These are phyloP conservation scores for Hiodon alosoides DNA, from an alignment of 2,113 vertebrate genomes.

Conservation along the genomic window DNA sequence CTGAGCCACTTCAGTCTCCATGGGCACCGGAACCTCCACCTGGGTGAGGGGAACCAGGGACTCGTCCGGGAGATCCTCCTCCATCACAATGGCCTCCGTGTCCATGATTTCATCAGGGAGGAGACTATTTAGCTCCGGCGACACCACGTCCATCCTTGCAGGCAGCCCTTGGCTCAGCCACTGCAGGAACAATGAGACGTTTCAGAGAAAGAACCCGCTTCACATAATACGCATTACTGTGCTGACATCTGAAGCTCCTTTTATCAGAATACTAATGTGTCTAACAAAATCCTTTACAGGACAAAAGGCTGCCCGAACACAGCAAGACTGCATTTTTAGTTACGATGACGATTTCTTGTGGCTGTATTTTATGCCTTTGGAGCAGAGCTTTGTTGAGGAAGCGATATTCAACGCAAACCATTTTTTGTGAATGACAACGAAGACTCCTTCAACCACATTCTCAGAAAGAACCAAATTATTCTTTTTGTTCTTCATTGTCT, in stretches of 20 bases:
- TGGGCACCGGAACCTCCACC: conserved; percentile 50
- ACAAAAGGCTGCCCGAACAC: too few species aligned
- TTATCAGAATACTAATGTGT: too few species aligned
- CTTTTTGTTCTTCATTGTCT: too few species aligned
- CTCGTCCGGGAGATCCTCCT: conserved; percentile 80
- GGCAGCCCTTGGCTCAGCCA: conserved; percentile 44
- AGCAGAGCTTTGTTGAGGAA: too few species aligned
- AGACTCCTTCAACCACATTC: too few species aligned
- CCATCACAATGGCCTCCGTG: conserved; percentile 75
- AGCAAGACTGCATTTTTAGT: too few species aligned
- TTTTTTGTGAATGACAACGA: too few species aligned
- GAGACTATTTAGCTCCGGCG: conserved; percentile 92
- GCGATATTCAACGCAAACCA: too few species aligned
- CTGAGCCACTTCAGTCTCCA: conserved; percentile 77
- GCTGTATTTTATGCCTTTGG: too few species aligned
- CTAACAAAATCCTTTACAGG: too few species aligned
- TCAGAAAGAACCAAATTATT: too few species aligned
- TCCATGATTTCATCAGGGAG: conserved; percentile 99
- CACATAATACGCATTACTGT: background rate
- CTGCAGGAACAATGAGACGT: conserved; percentile 40
- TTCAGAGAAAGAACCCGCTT: background rate
- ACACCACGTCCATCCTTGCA: conserved; percentile 87
- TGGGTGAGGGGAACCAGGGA: conserved; percentile 55
- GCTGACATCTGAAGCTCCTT: background rate
- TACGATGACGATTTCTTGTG: too few species aligned